Percentiles rank a stretch among this genome's conserved stretches.
Evolutionary conservation across 2,797 vertebrate genomes (phyloP).

Genomic region (Brachymystax lenok): DNA sequence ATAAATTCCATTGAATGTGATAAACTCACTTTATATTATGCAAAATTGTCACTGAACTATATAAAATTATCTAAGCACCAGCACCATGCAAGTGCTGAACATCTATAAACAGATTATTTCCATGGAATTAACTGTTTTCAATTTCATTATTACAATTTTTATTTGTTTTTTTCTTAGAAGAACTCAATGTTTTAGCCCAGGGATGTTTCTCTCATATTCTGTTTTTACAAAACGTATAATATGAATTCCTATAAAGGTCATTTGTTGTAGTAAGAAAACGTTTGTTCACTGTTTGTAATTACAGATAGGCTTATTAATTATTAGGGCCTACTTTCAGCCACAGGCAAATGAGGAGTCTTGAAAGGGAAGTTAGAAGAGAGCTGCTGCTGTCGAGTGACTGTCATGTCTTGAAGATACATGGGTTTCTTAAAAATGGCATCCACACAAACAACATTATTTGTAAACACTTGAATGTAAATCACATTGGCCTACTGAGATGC

Average conservation of each 20-base stretch:
- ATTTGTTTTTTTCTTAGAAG: background rate
- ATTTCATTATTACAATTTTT: background rate
- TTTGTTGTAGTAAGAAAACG: constrained; percentile 31
- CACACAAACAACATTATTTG: background rate
- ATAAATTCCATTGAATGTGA: background rate
- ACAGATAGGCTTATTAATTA: constrained; percentile 63
- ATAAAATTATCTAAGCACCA: background rate
- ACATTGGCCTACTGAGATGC: background rate
- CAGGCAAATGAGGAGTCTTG: constrained; percentile 73
- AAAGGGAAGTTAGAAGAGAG: constrained; percentile 72
- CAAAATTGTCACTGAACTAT: background rate
- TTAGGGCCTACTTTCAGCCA: constrained; percentile 68
- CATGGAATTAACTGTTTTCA: background rate
- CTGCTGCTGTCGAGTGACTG: constrained; percentile 55
- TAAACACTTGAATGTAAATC: constrained; percentile 28
- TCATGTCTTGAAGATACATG: constrained; percentile 46
- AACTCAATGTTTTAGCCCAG: background rate
- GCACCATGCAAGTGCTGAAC: background rate
- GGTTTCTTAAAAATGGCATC: constrained; percentile 34
- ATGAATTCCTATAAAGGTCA: constrained; percentile 30
- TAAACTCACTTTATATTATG: background rate
- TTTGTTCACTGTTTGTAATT: constrained; percentile 55
- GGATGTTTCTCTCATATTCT: background rate
- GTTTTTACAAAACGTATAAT: constrained; percentile 28
- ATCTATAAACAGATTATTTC: background rate